phyloP scores from a whole-genome alignment of 2,888 invertebrate genomes.

The Hermaeophaga mercurialis region DNA sequence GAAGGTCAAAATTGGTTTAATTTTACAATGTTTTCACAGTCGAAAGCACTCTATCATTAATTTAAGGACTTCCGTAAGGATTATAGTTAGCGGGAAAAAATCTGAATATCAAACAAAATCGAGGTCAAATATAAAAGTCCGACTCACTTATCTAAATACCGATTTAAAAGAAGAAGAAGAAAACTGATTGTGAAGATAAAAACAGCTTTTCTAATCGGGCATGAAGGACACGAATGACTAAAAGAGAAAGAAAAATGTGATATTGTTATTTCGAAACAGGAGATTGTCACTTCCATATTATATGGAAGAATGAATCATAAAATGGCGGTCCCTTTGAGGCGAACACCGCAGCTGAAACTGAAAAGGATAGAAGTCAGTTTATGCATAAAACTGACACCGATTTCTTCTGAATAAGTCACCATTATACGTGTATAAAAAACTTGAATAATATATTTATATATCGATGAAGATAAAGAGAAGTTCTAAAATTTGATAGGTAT shows the following conservation, averaged over 20 bases:
- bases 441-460: no score
- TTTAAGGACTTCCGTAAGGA: no score
- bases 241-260: conserved; percentile 27
- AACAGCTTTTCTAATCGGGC: conserved; percentile 35
- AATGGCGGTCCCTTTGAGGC: conserved; percentile 44
- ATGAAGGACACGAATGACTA: conserved; percentile 21
- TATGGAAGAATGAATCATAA: conserved; percentile 46
- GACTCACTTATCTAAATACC: no score
- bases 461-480: no score
- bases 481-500: no score
- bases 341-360: conserved; percentile 28
- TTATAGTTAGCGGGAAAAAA: no score
- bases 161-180: neutral
- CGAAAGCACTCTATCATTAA: no score
- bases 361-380: conserved; percentile 15
- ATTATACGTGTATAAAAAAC: no score
- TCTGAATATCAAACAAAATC: no score
- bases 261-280: conserved; percentile 41
- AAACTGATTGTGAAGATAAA: conserved; percentile 15
- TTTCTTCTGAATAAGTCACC: conserved; percentile 18
- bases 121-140: no score
- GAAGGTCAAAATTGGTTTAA: neutral
- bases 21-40: no score
- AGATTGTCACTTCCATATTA: conserved; percentile 46
- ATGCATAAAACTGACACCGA: conserved; percentile 33